A percentile compares a stretch with the other conserved stretches of the same genome.
phyloP scores from a whole-genome alignment of 2,888 invertebrate species.

The Agrypnus murinus region DNA sequence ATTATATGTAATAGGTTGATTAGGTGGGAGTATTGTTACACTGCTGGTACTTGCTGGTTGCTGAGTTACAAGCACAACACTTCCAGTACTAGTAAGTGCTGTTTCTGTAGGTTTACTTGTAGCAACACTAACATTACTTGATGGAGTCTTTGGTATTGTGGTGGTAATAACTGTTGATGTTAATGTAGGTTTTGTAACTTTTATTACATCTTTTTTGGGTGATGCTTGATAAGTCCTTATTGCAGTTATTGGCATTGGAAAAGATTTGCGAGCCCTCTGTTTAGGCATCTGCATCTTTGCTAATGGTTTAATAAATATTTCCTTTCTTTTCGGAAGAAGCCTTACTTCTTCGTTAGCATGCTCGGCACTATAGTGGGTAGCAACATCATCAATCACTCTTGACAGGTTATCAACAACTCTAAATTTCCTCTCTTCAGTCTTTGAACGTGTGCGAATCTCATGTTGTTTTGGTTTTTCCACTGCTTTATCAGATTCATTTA shows the following conservation, averaged over 20 bases:
- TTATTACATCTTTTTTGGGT: conserved; percentile 34
- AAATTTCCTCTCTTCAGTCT: conserved; percentile 63
- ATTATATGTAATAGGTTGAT: conserved; percentile 59
- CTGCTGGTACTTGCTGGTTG: conserved; percentile 50
- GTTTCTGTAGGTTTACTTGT: conserved; percentile 22
- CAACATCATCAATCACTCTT: conserved; percentile 56
- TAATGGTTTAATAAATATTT: conserved; percentile 66
- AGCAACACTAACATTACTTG: not conserved
- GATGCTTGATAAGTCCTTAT: conserved; percentile 44
- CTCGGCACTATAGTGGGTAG: conserved; percentile 49
- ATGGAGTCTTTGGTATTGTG: not conserved
- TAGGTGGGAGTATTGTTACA: conserved; percentile 58
- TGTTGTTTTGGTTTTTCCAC: conserved; percentile 57
- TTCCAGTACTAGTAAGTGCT: conserved; percentile 4
- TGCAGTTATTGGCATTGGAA: conserved; percentile 61
- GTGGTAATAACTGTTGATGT: not conserved
- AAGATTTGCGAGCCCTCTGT: conserved; percentile 66
- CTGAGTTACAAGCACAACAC: conserved; percentile 48
- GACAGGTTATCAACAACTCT: conserved; percentile 54
- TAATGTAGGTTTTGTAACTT: conserved; percentile 20
- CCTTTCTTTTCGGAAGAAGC: conserved; percentile 49
- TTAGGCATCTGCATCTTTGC: conserved; percentile 60
- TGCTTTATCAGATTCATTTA: conserved; percentile 65
- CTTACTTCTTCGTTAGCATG: conserved; percentile 48
- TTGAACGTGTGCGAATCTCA: conserved; percentile 64